These are phyloP conservation scores for Aporophyla nigra DNA, from an alignment of 2,888 invertebrate species.

Conservation along the genomic window DNA sequence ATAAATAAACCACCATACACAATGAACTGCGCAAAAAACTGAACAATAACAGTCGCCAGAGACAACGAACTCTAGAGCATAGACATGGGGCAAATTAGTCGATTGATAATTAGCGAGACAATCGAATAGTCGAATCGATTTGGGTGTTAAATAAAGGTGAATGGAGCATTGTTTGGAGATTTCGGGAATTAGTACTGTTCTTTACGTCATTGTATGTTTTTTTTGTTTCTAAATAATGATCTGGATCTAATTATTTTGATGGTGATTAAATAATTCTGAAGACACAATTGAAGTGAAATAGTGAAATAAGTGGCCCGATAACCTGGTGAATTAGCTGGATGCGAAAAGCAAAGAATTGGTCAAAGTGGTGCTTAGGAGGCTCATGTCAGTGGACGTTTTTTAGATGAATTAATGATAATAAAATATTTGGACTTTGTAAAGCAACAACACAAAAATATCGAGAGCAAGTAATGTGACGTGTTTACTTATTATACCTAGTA, in stretches of 20 bases:
- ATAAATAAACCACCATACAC: conserved; percentile 65
- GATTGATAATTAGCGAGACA: conserved; percentile 63
- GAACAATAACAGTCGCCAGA: conserved; percentile 62
- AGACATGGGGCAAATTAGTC: conserved; percentile 39
- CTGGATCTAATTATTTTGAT: not conserved
- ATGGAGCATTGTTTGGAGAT: conserved; percentile 61
- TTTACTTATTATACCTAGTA: too few species aligned
- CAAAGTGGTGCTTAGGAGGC: too few species aligned
- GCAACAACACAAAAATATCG: not conserved
- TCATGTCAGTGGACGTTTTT: too few species aligned
- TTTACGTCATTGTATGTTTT: conserved; percentile 9
- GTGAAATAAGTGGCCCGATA: too few species aligned
- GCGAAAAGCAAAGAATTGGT: too few species aligned
- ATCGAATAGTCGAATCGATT: conserved; percentile 57
- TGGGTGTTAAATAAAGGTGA: conserved; percentile 49
- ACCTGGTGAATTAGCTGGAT: too few species aligned
- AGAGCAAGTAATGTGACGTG: not conserved
- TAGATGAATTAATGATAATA: too few species aligned
- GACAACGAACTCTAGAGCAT: conserved; percentile 61
- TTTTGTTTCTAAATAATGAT: not conserved
- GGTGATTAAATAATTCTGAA: not conserved
- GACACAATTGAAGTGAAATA: too few species aligned
- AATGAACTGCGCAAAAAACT: conserved; percentile 70
- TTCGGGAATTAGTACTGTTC: conserved; percentile 30
- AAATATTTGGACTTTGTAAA: too few species aligned